Evolutionary conservation across 2,888 invertebrate genomes (phyloP), one percentile per base, ranked within the genome.

Genomic region (Podabrus alpinus): DNA sequence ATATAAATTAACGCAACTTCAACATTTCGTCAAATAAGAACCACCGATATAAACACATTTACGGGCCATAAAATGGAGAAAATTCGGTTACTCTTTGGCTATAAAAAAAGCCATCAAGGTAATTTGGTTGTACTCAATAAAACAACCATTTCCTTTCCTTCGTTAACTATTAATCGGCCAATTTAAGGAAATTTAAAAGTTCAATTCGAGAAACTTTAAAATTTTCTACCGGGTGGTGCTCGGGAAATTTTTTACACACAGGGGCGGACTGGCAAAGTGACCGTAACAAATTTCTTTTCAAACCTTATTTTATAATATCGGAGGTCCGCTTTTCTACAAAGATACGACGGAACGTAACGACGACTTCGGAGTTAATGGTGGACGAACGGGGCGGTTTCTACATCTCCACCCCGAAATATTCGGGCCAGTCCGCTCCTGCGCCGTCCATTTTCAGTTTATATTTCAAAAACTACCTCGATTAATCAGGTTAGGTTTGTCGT

Each of bases 31-130:
- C 45, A 45, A 45, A 45, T 45, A 45, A 45, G 13, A n/a, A 13
- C 45, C 45, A n/a, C 64, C 60, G 29, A 45, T 21, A 71, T 71
- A 71, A 71, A 71, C 70, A 71, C 70, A 71, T 71, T 71, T 71
- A 71, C 70, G 64, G 70, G 17, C 70, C 59, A 66, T 71, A 71
- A 71, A 71, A 66, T 59, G 70, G 45, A 13, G 29, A 62, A 71
- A 69, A 71, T 71, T 71, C 70, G 62, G 70, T 71, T 71, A 70
- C 62, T 13, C 66, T 45, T 17, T 19, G 45, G n/a, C 19, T 19
- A 45, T 66, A 66, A 71, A 71, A 69, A 69, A 17, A 17, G n/a
- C 9, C 17, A 17, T 25, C 25, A 68, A 68, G 21, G 62, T 64
- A 64, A 64, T 64, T 64, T 21, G 62, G 13, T 21, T 64, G 15